phyloP scores from a whole-genome alignment of 2,113 vertebrate genomes.

The Barbus barbus region DNA sequence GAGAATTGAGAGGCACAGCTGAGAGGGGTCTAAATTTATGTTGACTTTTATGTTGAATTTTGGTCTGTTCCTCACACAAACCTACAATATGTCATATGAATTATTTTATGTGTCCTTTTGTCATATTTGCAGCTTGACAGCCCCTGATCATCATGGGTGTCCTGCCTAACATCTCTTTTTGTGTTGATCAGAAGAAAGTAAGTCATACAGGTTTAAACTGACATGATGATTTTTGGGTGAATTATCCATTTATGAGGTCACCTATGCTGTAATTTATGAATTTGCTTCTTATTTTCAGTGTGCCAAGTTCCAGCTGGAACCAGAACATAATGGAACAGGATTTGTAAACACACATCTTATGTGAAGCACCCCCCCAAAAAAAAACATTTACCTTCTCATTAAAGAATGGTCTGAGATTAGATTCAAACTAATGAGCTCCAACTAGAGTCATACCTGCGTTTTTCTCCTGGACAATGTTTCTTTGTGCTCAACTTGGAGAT shows the following conservation, averaged over 20 bases:
- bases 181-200: neutral
- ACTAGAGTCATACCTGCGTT: slow-evolving; percentile 47
- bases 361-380: slow-evolving; percentile 12
- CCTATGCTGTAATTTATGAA: neutral
- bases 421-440: slow-evolving; percentile 44
- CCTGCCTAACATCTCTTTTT: neutral
- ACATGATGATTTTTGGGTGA: neutral
- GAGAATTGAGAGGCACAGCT: too few relatives aligned
- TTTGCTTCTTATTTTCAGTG: neutral
- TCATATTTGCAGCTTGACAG: neutral
- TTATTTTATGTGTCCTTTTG: too few relatives aligned
- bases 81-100: too few relatives aligned
- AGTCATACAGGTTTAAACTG: neutral
- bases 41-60: too few relatives aligned
- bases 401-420: slow-evolving; percentile 21
- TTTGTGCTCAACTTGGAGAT: slow-evolving; percentile 55
- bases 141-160: neutral
- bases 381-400: slow-evolving; percentile 1
- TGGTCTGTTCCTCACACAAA: too few relatives aligned
- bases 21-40: too few relatives aligned
- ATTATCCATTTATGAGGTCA: neutral
- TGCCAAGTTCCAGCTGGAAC: neutral
- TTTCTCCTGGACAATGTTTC: slow-evolving; percentile 55
- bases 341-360: slow-evolving; percentile 8
- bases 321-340: neutral